Percentiles rank a stretch among this genome's conserved stretches.
These are phyloP conservation scores for Dasypus novemcinctus DNA, from an alignment of 2,113 vertebrate genomes.

Conservation along the genomic window DNA sequence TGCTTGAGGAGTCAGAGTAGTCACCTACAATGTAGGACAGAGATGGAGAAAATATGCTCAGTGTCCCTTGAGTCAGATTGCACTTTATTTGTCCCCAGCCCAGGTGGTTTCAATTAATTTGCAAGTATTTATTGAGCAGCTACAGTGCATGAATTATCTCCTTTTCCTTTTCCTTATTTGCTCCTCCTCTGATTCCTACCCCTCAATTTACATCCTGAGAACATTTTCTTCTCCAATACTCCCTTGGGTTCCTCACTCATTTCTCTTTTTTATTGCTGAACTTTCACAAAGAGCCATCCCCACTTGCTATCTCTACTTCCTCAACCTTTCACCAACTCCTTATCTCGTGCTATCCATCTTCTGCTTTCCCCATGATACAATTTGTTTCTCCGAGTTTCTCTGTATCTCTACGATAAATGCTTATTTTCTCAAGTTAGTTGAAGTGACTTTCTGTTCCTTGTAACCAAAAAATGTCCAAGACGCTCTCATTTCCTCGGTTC, in stretches of 20 bases:
- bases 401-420: neutral
- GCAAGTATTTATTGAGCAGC: conserved; percentile 52
- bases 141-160: conserved; percentile 35
- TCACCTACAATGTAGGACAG: conserved; percentile 1
- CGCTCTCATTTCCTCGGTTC: neutral
- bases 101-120: conserved; percentile 65
- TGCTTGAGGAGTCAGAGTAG: neutral
- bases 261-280: conserved; percentile 60
- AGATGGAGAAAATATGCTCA: conserved; percentile 6
- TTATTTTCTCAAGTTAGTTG: conserved; percentile 13
- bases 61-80: conserved; percentile 52
- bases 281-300: conserved; percentile 47
- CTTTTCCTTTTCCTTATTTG: neutral
- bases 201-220: conserved; percentile 46
- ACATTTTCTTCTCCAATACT: conserved; percentile 50
- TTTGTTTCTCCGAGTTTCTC: conserved; percentile 3
- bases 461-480: conserved; percentile 36
- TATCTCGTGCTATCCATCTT: conserved; percentile 13
- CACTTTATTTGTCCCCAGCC: conserved; percentile 27
- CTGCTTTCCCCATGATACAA: neutral
- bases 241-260: conserved; percentile 48
- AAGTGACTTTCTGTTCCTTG: conserved; percentile 37
- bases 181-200: conserved; percentile 6
- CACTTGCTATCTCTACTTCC: neutral
- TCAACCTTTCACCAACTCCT: conserved; percentile 22